Evolutionary conservation across 2,113 vertebrate genomes (phyloP), one percentile per base, ranked within the genome.

Genomic region (Girardinichthys multiradiatus): DNA sequence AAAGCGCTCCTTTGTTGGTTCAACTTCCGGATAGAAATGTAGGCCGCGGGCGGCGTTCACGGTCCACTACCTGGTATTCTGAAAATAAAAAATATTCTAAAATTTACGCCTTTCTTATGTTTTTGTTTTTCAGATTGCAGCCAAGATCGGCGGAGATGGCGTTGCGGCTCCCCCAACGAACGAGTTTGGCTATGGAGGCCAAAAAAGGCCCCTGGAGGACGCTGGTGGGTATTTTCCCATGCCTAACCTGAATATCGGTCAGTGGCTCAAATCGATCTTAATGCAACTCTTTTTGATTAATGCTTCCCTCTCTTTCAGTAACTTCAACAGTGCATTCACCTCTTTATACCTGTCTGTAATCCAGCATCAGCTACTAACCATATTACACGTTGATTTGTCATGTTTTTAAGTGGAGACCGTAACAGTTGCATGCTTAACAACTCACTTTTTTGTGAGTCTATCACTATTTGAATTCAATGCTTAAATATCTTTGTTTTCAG

Each of bases 161-260:
- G 95, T 92, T 13, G 78, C 93, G 6, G 93, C 97, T 70, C 95
- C 97, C 80, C 93, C 94, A 74, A 92, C 95, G 48, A 97, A 95
- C 73, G 98, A 99, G 67, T 99, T 98, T 86, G 94, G 95, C 88
- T 99, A 97, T 83, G 95, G 96, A 77, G 98, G 98, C 86, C 98
- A 99, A 92, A 99, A 99, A 95, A 96, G 97, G 90, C 97, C 98
- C 86, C 93, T 99, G 85, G 98, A 99, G 93, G 98, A 99, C 91
- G 97, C 96, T 95, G 97, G 98, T 99, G 95, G 89, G 96, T 94
- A 93, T 93, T 93, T 93, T 92, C 92, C 92, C 88, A 93, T 92
- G 92, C 90, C 92, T 93, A 91, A 92, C 92, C 90, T 90, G 86
- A 90, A 89, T 91, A 88, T 89, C 90, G 92, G 92, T 93, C 90